phyloP scores from a whole-genome alignment of 2,888 invertebrate genomes.

The Furcula furcula region DNA sequence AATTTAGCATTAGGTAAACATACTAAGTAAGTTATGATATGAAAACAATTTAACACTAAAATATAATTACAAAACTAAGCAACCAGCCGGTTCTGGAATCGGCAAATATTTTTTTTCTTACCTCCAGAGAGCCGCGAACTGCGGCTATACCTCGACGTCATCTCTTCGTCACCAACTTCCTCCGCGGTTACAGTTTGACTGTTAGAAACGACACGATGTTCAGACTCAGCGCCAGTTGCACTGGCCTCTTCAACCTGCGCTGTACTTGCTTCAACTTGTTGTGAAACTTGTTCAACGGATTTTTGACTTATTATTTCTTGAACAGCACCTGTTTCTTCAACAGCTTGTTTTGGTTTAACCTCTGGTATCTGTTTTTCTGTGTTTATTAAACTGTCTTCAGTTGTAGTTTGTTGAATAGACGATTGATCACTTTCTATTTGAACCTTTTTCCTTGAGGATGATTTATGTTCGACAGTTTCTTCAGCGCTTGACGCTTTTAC shows the following conservation, averaged over 20 bases:
- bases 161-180: conserved; percentile 64
- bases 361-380: conserved; percentile 7
- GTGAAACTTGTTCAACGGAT: conserved; percentile 11
- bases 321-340: conserved; percentile 5
- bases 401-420: not conserved
- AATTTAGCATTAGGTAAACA: too few species aligned
- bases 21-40: too few species aligned
- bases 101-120: too few species aligned
- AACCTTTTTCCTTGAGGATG: conserved; percentile 4
- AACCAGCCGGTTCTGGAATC: too few species aligned
- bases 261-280: conserved; percentile 1
- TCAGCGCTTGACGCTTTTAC: conserved; percentile 14
- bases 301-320: conserved; percentile 4
- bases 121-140: conserved; percentile 84
- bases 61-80: too few species aligned
- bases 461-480: conserved; percentile 13
- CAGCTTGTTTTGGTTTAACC: conserved; percentile 7
- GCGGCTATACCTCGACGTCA: conserved; percentile 83
- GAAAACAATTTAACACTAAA: too few species aligned
- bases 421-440: conserved; percentile 3
- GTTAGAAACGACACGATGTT: conserved; percentile 37
- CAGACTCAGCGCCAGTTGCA: conserved; percentile 33
- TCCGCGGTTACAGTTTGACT: conserved; percentile 69
- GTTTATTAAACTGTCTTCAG: conserved; percentile 6
- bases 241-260: conserved; percentile 20